phyloP scores from a whole-genome alignment of 2,888 invertebrate genomes.

The Drosophila kanekoi region DNA sequence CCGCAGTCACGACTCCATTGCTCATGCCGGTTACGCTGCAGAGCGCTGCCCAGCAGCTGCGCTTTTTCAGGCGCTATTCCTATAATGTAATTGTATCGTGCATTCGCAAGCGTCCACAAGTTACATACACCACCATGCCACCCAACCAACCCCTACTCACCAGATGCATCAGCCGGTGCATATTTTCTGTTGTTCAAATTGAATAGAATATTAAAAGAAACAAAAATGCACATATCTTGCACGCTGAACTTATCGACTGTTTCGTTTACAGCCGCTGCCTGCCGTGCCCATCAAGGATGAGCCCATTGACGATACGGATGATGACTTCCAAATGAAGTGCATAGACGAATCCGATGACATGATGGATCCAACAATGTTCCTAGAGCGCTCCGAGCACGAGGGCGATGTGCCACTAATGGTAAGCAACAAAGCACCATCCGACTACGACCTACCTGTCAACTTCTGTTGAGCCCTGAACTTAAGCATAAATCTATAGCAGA shows the following conservation, averaged over 20 bases:
- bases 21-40: slow-evolving; percentile 77
- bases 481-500: neutral
- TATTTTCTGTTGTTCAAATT: slow-evolving; percentile 34
- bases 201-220: slow-evolving; percentile 3
- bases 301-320: slow-evolving; percentile 82
- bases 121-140: slow-evolving; percentile 19
- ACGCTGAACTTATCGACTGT: slow-evolving; percentile 8
- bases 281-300: slow-evolving; percentile 84
- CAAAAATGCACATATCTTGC: neutral
- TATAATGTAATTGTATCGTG: slow-evolving; percentile 85
- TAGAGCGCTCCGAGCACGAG: slow-evolving; percentile 84
- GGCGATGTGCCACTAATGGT: slow-evolving; percentile 81
- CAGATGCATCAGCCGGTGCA: slow-evolving; percentile 16
- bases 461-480: too few species aligned
- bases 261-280: slow-evolving; percentile 80
- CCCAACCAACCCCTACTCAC: slow-evolving; percentile 1
- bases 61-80: slow-evolving; percentile 83
- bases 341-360: slow-evolving; percentile 83
- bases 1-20: slow-evolving; percentile 58
- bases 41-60: slow-evolving; percentile 83
- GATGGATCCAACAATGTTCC: slow-evolving; percentile 85
- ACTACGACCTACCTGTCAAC: too few species aligned
- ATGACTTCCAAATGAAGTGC: slow-evolving; percentile 79
- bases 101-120: slow-evolving; percentile 63
- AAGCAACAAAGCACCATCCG: slow-evolving; percentile 6